phyloP scores from a whole-genome alignment of 2,113 vertebrate genomes.

The Sylvilagus bachmani region DNA sequence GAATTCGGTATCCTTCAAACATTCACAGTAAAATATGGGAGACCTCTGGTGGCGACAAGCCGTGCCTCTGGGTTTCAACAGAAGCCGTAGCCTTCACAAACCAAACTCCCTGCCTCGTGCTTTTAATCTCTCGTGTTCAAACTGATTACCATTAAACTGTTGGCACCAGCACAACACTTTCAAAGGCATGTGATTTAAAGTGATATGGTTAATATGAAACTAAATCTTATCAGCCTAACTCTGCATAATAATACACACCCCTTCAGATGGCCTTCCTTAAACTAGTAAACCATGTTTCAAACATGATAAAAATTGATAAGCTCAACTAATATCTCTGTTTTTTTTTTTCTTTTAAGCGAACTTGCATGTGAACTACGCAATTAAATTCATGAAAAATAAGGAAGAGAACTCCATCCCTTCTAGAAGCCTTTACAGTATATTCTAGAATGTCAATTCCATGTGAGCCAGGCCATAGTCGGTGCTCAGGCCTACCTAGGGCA shows the following conservation, averaged over 20 bases:
- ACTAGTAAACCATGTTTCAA: background rate
- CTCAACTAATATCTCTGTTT: background rate
- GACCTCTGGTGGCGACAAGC: constrained; percentile 76
- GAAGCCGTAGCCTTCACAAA: constrained; percentile 46
- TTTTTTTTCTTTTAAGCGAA: background rate
- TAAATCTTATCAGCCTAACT: constrained; percentile 48
- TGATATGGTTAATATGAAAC: constrained; percentile 30
- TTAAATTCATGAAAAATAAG: constrained; percentile 9
- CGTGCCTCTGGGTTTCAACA: constrained; percentile 71
- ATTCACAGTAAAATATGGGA: constrained; percentile 81
- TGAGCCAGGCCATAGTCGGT: background rate
- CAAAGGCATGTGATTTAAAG: constrained; percentile 47
- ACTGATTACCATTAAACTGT: background rate
- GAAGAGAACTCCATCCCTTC: background rate
- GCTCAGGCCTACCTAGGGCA: background rate
- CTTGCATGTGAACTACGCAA: background rate
- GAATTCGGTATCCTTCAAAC: constrained; percentile 77
- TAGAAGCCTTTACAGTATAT: background rate
- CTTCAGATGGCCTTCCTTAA: background rate
- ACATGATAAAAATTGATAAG: background rate
- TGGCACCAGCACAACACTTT: constrained; percentile 22
- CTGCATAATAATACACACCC: background rate
- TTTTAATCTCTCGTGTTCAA: constrained; percentile 30
- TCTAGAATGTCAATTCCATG: background rate
- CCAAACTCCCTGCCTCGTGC: constrained; percentile 28